phyloP scores from a whole-genome alignment of 2,113 vertebrate species.

The Misgurnus mizolepis region DNA sequence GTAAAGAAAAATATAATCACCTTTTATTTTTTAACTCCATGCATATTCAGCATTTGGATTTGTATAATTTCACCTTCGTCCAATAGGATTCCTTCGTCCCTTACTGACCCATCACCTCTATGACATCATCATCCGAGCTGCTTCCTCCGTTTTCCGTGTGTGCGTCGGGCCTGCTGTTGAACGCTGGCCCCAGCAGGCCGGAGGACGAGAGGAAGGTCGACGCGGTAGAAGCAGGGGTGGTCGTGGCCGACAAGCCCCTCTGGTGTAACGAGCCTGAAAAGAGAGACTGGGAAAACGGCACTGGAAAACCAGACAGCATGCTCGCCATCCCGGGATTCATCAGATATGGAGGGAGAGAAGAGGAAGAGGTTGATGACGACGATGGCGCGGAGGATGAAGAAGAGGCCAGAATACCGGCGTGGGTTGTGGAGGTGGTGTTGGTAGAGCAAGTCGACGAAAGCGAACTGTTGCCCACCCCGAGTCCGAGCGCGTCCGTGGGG shows the following conservation, averaged over 20 bases:
- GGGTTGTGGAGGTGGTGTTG: slow-evolving; percentile 79
- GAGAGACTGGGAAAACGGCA: slow-evolving; percentile 90
- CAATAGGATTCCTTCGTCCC: slow-evolving; percentile 31
- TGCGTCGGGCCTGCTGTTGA: slow-evolving; percentile 78
- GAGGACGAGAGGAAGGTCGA: slow-evolving; percentile 83
- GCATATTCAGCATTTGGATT: slow-evolving; percentile 67
- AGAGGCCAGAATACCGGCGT: slow-evolving; percentile 79
- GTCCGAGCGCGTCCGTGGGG: slow-evolving; percentile 81
- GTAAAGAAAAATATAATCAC: slow-evolving; percentile 44
- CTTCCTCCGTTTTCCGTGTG: slow-evolving; percentile 87
- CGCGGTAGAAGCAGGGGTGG: slow-evolving; percentile 80
- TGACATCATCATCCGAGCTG: slow-evolving; percentile 96
- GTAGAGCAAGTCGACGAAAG: slow-evolving; percentile 83
- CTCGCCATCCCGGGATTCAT: slow-evolving; percentile 89
- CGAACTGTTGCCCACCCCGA: slow-evolving; percentile 70
- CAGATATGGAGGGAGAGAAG: slow-evolving; percentile 87
- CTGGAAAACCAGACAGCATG: slow-evolving; percentile 85
- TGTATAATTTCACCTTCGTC: slow-evolving; percentile 46
- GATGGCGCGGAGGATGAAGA: slow-evolving; percentile 82
- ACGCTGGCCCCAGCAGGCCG: slow-evolving; percentile 85
- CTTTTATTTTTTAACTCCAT: slow-evolving; percentile 33
- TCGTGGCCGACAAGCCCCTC: slow-evolving; percentile 79
- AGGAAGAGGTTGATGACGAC: slow-evolving; percentile 82
- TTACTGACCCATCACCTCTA: slow-evolving; percentile 96
- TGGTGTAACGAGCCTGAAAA: slow-evolving; percentile 80